These are phyloP conservation scores for Aradophagus sp. DNA, from an alignment of 1,140 invertebrate species.

Conservation along the genomic window DNA sequence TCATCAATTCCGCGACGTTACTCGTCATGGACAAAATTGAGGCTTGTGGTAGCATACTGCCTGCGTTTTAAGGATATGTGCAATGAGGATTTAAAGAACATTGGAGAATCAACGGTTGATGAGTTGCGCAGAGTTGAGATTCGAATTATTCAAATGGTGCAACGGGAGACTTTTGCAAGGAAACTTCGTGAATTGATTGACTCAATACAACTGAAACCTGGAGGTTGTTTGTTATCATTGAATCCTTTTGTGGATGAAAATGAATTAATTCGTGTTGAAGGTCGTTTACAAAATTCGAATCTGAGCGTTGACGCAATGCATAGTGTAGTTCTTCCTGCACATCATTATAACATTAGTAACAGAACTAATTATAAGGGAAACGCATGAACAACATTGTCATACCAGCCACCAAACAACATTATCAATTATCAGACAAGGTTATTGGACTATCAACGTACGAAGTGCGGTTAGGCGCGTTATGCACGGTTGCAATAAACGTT, in stretches of 20 bases:
- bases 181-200: too few relatives aligned
- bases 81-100: too few relatives aligned
- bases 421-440: slow-evolving; percentile 4
- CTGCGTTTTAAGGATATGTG: slow-evolving; percentile 19
- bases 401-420: slow-evolving; percentile 24
- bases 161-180: too few relatives aligned
- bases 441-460: slow-evolving; percentile 23
- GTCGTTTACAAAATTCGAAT: slow-evolving; percentile 56
- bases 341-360: slow-evolving; percentile 38
- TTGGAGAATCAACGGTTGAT: too few relatives aligned
- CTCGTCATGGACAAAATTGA: slow-evolving; percentile 17
- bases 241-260: slow-evolving; percentile 60
- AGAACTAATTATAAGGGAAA: slow-evolving; percentile 30
- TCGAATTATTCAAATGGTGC: too few relatives aligned
- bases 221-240: too few relatives aligned
- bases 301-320: slow-evolving; percentile 37
- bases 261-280: slow-evolving; percentile 60
- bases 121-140: too few relatives aligned
- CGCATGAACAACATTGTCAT: slow-evolving; percentile 18
- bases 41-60: slow-evolving; percentile 14
- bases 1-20: slow-evolving; percentile 3
- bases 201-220: too few relatives aligned
- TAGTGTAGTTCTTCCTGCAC: slow-evolving; percentile 48
- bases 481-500: slow-evolving; percentile 23
- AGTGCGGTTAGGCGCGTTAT: slow-evolving; percentile 24